Conservation (phyloP, 2,888 invertebrate genomes). For the Teinopalpus imperialis region DNA sequence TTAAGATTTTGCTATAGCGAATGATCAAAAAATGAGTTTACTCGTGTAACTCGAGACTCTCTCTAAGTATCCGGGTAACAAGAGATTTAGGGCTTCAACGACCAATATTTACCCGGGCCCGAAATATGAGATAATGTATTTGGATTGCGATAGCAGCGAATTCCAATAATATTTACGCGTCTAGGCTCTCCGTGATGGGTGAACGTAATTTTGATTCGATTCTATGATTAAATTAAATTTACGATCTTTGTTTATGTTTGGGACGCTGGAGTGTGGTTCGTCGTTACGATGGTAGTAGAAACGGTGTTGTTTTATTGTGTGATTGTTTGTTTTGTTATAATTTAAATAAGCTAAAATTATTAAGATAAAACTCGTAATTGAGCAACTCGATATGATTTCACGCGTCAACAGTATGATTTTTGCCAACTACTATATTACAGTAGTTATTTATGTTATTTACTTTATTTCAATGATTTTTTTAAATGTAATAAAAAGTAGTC, state of each 20-base stretch:
- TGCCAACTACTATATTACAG: too few species aligned
- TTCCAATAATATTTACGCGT: slow-evolving; percentile 33
- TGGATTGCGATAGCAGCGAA: slow-evolving; percentile 49
- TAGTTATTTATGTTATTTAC: too few species aligned
- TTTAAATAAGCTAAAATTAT: too few species aligned
- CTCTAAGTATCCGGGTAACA: slow-evolving; percentile 47
- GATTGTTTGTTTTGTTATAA: too few species aligned
- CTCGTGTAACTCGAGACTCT: slow-evolving; percentile 39
- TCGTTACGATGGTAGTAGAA: too few species aligned
- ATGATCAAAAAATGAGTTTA: slow-evolving; percentile 28
- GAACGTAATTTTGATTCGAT: slow-evolving; percentile 15
- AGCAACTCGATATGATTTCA: too few species aligned
- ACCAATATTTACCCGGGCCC: slow-evolving; percentile 53
- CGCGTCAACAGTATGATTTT: too few species aligned
- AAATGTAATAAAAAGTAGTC: too few species aligned
- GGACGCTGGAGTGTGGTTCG: too few species aligned
- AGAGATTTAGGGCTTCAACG: slow-evolving; percentile 56
- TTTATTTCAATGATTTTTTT: too few species aligned
- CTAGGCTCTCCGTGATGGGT: slow-evolving; percentile 17
- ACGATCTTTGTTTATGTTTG: slow-evolving; percentile 6
- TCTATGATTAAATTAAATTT: slow-evolving; percentile 17
- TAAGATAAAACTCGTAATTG: too few species aligned
- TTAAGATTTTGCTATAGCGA: slow-evolving; percentile 10
- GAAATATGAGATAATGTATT: slow-evolving; percentile 63
- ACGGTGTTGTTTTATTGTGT: too few species aligned